Base-by-base conservation (phyloP, 2,888 invertebrate genomes). In the Oscheius myriophilus region DNA sequence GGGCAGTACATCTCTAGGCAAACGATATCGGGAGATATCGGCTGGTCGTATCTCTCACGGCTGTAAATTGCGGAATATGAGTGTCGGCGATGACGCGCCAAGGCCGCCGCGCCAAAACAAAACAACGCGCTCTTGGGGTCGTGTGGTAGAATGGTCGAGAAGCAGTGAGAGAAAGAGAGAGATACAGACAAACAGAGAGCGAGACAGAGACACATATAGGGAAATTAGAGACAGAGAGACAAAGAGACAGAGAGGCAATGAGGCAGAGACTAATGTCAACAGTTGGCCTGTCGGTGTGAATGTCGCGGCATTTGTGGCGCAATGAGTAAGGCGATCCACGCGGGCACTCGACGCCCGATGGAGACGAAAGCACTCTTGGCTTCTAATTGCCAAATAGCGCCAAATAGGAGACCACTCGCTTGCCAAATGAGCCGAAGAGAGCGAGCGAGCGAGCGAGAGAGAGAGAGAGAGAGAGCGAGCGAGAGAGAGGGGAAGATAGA, bases 31-130 rank as follows among this genome's bases (percentile, higher is more conserved):
- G 33, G 33, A 33, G 33, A 58, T 58, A 58, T 58, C 58, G 58
- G 45, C 58, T 58, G 58, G 61, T 61, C 46, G 52, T 53, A 33
- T 63, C 63, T 63, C 63, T 63, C 63, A 63, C 33, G 63, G 63
- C 53, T 63, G 53, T 63, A 63, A 63, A 63, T 63, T 63, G 63
- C 63, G 63, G 62, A 52, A 63, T 63, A 63, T 52, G 63, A 63
- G 33, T 61, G 39, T 61, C 49, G 51, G 21, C 63, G 41, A 51
- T 51, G 26, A 53, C 42, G 63, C 63, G 63, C 52, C 63, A 63
- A 63, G 63, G 63, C 51, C 63, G 39, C 16, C 21, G 33, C 49
- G 33, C 16, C 39, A 61, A 26, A 61, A 49, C 49, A 61, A 61
- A 61, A 61, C 61, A 61, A 43, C 58, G 45, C 39, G 21, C 26